Percentiles rank a stretch among this genome's conserved stretches.
Evolutionary conservation across 2,888 invertebrate genomes (phyloP).

Genomic region (Ptychoptera albimana): DNA sequence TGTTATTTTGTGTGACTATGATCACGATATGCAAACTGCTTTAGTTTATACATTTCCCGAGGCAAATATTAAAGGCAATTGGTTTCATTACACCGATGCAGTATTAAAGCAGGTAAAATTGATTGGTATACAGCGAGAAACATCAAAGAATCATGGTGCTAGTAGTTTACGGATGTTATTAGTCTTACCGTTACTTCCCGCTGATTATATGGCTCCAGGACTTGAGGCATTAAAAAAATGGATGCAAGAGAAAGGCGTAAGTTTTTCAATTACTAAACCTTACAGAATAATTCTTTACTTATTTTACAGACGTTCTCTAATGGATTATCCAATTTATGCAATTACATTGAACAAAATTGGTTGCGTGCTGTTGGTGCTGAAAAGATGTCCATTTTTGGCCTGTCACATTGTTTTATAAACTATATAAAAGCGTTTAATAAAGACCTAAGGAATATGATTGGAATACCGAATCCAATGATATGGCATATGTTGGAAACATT

Average conservation of each 20-base stretch:
- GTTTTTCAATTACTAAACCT: background rate
- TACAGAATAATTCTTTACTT: background rate
- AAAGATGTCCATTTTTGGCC: slow-evolving; percentile 19
- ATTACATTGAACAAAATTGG: slow-evolving; percentile 16
- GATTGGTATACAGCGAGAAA: slow-evolving; percentile 14
- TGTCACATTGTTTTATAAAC: slow-evolving; percentile 15
- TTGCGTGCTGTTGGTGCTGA: slow-evolving; percentile 15
- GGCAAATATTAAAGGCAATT: slow-evolving; percentile 16
- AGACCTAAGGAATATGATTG: slow-evolving; percentile 13
- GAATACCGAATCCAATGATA: slow-evolving; percentile 12
- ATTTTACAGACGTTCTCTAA: slow-evolving; percentile 6
- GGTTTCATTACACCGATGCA: slow-evolving; percentile 16
- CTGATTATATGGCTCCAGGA: slow-evolving; percentile 17
- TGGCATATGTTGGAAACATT: slow-evolving; percentile 16
- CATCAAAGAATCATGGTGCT: slow-evolving; percentile 14
- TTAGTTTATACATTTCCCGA: slow-evolving; percentile 14
- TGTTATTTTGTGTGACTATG: slow-evolving; percentile 15
- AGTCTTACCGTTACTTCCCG: slow-evolving; percentile 16
- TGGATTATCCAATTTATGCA: slow-evolving; percentile 11
- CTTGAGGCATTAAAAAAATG: slow-evolving; percentile 17
- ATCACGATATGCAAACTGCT: slow-evolving; percentile 13
- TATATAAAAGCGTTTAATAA: slow-evolving; percentile 16
- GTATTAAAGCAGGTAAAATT: slow-evolving; percentile 14
- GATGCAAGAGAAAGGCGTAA: slow-evolving; percentile 16
- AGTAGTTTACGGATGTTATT: slow-evolving; percentile 16